Base-by-base conservation (phyloP, 2,113 vertebrate genomes). In the Dolichotis patagonum region DNA sequence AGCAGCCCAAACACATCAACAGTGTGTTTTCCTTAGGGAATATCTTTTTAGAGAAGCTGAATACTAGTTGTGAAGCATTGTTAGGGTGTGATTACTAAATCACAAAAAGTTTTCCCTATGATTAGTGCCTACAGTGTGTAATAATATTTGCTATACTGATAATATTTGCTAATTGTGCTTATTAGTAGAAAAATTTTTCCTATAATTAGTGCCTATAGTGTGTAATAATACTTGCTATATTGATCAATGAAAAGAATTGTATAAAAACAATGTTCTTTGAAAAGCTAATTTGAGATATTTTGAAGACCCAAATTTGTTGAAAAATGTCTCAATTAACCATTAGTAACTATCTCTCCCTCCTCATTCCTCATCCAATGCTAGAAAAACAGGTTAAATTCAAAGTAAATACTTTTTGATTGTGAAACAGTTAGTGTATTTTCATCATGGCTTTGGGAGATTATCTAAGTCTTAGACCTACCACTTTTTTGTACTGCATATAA, bases 311-410 rank as follows among this genome's bases (percentile, higher is more conserved):
- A 46, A 87, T 86, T 71, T 71, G 24, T 82, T 83, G 43, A 35
- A 52, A 93, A 89, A 62, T 94, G 10, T 90, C 41, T 91, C 43
- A 85, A 11, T 83, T 63, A 82, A 83, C 90, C 94, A 71, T 80
- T 49, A 81, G 4, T 94, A 67, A 84, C 67, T 78, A 28, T 80
- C 7, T 32, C 5, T 52, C 49, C 38, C 3, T 12, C 6, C 5
- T n/a, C 35, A 0, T 9, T 28, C 52, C n/a, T 17, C 14, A 95
- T 67, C 17, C 30, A 86, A 12, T 93, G 35, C 54, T 93, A 7
- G 58, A 63, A 95, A 93, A 81, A 69, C 16, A 82, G n/a, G 0
- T 5, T 46, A 62, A 69, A 14, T 94, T 19, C 26, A 75, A 67
- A 73, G 69, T 69, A 73, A 67, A 58, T 85, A 65, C n/a, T 88